phyloP scores from a whole-genome alignment of 2,888 invertebrate species.

The Carpatolechia fugitivella region DNA sequence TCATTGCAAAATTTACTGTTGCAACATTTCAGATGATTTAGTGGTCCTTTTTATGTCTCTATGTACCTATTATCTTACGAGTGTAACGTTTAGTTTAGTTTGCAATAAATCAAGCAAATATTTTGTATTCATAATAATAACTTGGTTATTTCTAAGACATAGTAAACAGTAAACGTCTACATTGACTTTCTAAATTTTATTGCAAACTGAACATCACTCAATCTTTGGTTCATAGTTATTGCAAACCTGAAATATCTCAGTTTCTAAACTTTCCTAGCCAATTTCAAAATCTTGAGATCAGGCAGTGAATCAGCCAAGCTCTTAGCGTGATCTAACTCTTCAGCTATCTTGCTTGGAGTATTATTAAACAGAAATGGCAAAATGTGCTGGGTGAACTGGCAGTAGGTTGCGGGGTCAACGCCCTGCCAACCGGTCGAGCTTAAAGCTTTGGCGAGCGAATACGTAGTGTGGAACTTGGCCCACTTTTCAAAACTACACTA shows the following conservation, averaged over 20 bases:
- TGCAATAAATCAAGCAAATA: no score
- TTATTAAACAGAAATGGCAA: slow-evolving; percentile 18
- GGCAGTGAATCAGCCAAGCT: slow-evolving; percentile 5
- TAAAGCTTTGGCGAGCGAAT: slow-evolving; percentile 60
- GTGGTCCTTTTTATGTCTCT: no score
- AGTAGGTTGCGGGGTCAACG: slow-evolving; percentile 73
- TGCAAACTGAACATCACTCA: no score
- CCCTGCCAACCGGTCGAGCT: slow-evolving; percentile 71
- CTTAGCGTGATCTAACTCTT: slow-evolving; percentile 9
- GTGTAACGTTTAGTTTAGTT: no score
- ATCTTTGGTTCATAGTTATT: not conserved
- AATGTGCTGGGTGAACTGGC: slow-evolving; percentile 44
- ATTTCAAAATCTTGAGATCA: not conserved
- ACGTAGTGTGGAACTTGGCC: slow-evolving; percentile 67
- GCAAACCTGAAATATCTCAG: not conserved
- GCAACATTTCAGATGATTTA: not conserved
- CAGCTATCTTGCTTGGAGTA: slow-evolving; percentile 5
- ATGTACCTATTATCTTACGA: no score
- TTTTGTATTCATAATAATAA: no score
- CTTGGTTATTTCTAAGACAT: no score
- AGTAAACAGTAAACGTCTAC: no score
- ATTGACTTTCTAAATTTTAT: no score
- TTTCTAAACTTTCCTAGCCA: not conserved
- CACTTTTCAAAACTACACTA: slow-evolving; percentile 54
- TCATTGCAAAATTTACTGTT: not conserved